Evolutionary conservation across 1,140 invertebrate species (phyloP), one percentile per base, ranked within the genome.

Genomic region (Orchesella cincta): DNA sequence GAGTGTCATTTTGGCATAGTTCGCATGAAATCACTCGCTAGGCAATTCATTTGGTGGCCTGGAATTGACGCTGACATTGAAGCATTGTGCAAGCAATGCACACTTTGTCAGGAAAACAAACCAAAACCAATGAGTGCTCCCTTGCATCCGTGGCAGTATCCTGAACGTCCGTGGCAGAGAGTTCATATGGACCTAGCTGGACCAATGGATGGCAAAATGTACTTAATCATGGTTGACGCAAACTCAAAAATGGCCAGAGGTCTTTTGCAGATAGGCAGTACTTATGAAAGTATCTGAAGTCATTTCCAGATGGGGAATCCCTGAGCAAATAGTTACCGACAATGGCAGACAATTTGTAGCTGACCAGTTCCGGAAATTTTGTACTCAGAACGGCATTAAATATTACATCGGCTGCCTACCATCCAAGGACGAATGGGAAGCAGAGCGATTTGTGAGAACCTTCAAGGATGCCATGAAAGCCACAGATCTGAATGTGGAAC

Each of bases 1-100:
- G 72, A 74, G n/a, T 79, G 36, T 36, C 86, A 88, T 78, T 76
- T 84, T 18, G 86, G 86, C 0, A 82, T 87, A 14, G 82, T 83
- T 52, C 84, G 84, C 79, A 88, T 87, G 85, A 88, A 88, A 82
- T 77, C 82, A 0, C 73, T 86, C 3, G 86, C 86, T 1, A 26
- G 84, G 46, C 76, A 52, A 52, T 83, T 86, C 78, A 75, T 86
- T 31, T 84, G 80, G 83, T 88, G 83, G 83, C 83, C 84, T 28
- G 77, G 78, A 5, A 83, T 88, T 0, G 84, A 88, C 77, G 72
- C 74, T 23, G 83, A 86, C 0, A 86, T 88, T 34, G 78, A 83
- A 39, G 74, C 71, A 26, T 18, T 77, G 20, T 77, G 67, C n/a
- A 70, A 54, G 64, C 75, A 26, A 23, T 83, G 81, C 74, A 46